Conservation (phyloP, 2,113 vertebrate species). For the Anas platyrhynchos region DNA sequence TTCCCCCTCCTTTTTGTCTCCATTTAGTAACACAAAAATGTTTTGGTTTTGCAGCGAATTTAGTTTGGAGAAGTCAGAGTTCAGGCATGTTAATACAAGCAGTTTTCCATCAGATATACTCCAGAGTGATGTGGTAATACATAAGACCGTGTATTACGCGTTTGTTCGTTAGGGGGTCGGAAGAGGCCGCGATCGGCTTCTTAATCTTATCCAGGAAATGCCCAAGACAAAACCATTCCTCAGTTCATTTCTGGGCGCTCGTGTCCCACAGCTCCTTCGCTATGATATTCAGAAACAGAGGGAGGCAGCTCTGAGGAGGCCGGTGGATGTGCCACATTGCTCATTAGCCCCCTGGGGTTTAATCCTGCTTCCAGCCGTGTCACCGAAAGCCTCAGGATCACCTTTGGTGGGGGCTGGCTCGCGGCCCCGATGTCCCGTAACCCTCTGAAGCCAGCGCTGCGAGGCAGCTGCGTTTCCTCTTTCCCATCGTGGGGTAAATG, state of each 20-base stretch:
- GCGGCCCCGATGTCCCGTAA: not conserved
- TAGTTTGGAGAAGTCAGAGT: slow-evolving; percentile 29
- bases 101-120: slow-evolving; percentile 30
- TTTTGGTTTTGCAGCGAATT: slow-evolving; percentile 20
- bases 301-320: not conserved
- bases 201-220: not conserved
- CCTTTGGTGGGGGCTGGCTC: not conserved
- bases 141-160: not conserved
- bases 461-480: slow-evolving; percentile 1
- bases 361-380: not conserved
- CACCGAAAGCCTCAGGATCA: not conserved
- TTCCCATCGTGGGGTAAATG: not conserved
- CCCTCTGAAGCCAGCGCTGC: not conserved
- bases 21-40: slow-evolving; percentile 12
- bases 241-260: not conserved
- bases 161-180: slow-evolving; percentile 26
- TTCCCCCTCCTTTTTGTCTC: not conserved
- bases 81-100: slow-evolving; percentile 47
- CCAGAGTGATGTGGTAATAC: slow-evolving; percentile 13
- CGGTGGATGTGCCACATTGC: not conserved
- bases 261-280: not conserved
- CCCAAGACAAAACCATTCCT: not conserved
- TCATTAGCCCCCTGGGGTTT: not conserved
- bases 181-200: not conserved
- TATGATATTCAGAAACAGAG: not conserved